Evolutionary conservation across 2,797 vertebrate species (phyloP), one percentile per base, ranked within the genome.

Genomic region (Coendou prehensilis): DNA sequence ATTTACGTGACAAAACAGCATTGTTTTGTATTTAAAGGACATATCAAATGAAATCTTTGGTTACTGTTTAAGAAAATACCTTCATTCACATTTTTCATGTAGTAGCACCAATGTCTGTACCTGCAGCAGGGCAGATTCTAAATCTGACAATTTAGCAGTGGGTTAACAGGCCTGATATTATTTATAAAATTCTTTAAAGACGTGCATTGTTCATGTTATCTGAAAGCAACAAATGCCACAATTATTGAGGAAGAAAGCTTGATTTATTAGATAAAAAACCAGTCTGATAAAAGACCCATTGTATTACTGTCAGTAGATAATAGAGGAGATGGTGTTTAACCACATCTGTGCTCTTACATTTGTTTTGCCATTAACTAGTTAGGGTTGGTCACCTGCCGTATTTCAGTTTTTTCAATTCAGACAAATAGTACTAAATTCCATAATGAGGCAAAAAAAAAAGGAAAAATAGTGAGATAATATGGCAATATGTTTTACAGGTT

Each of bases 141-240:
- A 92, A 86, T 1, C 78, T 59, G 23, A 93, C 89, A 82, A 61
- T 50, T 33, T 18, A 23, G 18, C 11, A 47, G 37, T 50, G 15
- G 10, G 3, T n/a, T 83, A 63, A 59, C 9, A 76, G 23, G 23
- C 28, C 64, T 56, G 37, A 80, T 41, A 85, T 41, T 50, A 79
- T 89, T 64, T 87, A 37, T 13, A 76, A 91, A 90, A 82, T n/a
- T 85, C 57, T 84, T 94, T 30, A 75, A 33, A 78, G 57, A 22
- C 59, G 33, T 47, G 30, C 94, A 61, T 69, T 41, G 41, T 83
- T 84, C 15, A 22, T 82, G 20, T 54, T 71, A 87, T 64, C 47
- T 64, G 59, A 91, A 89, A 95, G 30, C 23, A 92, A 71, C 41
- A 75, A 91, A 84, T 47, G 45, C 10, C 52, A 61, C 22, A 41